Percentiles rank a stretch among this genome's conserved stretches.
Conservation (phyloP, 2,888 invertebrate genomes). For the Psococerastis gibbosa region DNA sequence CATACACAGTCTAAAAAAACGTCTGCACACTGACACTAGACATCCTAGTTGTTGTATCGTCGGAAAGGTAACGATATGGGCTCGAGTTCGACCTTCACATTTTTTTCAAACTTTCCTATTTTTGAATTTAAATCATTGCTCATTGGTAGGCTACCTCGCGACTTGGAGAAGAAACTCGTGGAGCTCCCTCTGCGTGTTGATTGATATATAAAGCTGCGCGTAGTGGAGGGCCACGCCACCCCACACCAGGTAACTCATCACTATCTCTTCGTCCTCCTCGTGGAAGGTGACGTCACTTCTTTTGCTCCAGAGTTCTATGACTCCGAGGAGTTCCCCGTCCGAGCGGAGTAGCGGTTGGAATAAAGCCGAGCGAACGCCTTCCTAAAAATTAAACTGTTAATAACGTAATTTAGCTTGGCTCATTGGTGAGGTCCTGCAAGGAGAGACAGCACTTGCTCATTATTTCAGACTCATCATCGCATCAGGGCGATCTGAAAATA, state of each 20-base stretch:
- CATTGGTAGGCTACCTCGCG: too few relatives aligned
- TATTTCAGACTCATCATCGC: too few relatives aligned
- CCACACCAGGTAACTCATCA: slow-evolving; percentile 44
- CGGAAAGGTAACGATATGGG: not conserved
- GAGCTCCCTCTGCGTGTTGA: slow-evolving; percentile 49
- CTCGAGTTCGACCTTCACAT: too few relatives aligned
- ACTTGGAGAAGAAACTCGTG: slow-evolving; percentile 61
- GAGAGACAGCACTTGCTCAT: too few relatives aligned
- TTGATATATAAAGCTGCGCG: slow-evolving; percentile 44
- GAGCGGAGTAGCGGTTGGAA: slow-evolving; percentile 44
- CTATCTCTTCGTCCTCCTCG: slow-evolving; percentile 48
- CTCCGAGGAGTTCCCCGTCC: slow-evolving; percentile 40
- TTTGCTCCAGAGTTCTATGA: slow-evolving; percentile 46
- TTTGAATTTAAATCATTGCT: too few relatives aligned
- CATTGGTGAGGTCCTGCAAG: too few relatives aligned
- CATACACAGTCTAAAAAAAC: too few relatives aligned
- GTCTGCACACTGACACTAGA: too few relatives aligned
- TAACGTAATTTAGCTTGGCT: too few relatives aligned
- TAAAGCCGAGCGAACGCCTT: slow-evolving; percentile 27
- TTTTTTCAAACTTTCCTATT: too few relatives aligned
- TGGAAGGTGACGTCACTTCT: slow-evolving; percentile 33
- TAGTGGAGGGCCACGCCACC: slow-evolving; percentile 50
- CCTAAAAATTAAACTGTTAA: not conserved
- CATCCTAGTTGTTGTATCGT: not conserved
- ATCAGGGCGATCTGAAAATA: too few relatives aligned